phyloP scores from a whole-genome alignment of 2,797 vertebrate species.

The Moxostoma hubbsi region DNA sequence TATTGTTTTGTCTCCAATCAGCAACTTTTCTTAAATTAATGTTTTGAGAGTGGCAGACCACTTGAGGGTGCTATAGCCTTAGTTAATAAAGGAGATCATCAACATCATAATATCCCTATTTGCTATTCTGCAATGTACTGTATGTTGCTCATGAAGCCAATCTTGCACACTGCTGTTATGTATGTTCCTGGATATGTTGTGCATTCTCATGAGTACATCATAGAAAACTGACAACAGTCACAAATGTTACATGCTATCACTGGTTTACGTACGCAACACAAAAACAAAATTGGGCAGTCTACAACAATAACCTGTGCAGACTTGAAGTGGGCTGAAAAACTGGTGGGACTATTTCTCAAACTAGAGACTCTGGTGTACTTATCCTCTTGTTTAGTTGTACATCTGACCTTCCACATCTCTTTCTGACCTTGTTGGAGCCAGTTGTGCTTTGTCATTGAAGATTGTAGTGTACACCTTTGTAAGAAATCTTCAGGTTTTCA shows the following conservation, averaged over 20 bases:
- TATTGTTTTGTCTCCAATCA: not conserved
- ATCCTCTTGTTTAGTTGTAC: no score
- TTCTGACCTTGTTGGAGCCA: no score
- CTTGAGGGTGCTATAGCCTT: conserved; percentile 7
- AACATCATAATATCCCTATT: not conserved
- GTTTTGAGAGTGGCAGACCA: not conserved
- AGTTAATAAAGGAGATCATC: not conserved
- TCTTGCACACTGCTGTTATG: not conserved
- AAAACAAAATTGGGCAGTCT: not conserved
- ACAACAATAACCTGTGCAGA: conserved; percentile 44
- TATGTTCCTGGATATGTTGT: not conserved
- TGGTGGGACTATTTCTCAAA: no score
- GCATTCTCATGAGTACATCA: not conserved
- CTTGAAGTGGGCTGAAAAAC: conserved; percentile 22
- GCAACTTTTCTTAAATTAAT: not conserved
- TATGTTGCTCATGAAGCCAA: not conserved
- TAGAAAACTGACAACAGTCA: conserved; percentile 6
- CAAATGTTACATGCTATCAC: not conserved
- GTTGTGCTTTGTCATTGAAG: no score
- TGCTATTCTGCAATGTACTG: not conserved
- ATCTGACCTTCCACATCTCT: no score
- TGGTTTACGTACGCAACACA: conserved; percentile 4
- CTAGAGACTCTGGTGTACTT: no score
- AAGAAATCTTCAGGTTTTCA: no score
- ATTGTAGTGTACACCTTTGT: no score